These are phyloP conservation scores for Chrysotoxum bicinctum DNA, from an alignment of 2,888 invertebrate genomes.

Conservation along the genomic window DNA sequence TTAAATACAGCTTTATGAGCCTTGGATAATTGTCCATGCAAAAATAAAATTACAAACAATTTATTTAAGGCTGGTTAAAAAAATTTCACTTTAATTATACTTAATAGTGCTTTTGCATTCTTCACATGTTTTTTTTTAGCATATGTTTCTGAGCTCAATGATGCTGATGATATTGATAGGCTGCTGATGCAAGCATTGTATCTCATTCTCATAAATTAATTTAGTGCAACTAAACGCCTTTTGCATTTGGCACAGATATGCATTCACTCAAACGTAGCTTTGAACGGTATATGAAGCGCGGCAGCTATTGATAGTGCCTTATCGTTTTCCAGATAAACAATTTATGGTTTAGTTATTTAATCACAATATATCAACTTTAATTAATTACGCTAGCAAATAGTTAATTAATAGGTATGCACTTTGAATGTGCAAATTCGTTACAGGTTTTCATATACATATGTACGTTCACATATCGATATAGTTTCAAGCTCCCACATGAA, in stretches of 20 bases:
- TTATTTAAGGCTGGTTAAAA: constrained; percentile 30
- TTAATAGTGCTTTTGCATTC: constrained; percentile 64
- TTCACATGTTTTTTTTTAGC: constrained; percentile 29
- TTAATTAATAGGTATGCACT: constrained; percentile 25
- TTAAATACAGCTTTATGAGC: constrained; percentile 7
- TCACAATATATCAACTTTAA: constrained; percentile 50
- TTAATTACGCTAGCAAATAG: constrained; percentile 51
- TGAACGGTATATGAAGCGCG: neutral
- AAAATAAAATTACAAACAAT: constrained; percentile 60
- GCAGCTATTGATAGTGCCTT: constrained; percentile 27
- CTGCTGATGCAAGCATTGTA: constrained; percentile 19
- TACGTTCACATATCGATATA: neutral
- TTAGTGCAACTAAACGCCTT: constrained; percentile 59
- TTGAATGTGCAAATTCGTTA: constrained; percentile 26
- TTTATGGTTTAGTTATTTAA: constrained; percentile 39
- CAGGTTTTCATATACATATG: constrained; percentile 8
- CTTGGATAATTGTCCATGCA: constrained; percentile 32
- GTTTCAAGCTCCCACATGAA: constrained; percentile 32
- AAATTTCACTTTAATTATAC: constrained; percentile 68
- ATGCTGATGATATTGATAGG: constrained; percentile 18
- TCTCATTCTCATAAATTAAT: constrained; percentile 61
- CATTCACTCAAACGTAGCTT: constrained; percentile 30
- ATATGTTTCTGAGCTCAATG: constrained; percentile 8
- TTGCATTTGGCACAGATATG: constrained; percentile 26
- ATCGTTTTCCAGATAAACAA: constrained; percentile 55